These are phyloP conservation scores for Jordanella pulchra DNA, from an alignment of 2,797 vertebrate species.

Conservation along the genomic window DNA sequence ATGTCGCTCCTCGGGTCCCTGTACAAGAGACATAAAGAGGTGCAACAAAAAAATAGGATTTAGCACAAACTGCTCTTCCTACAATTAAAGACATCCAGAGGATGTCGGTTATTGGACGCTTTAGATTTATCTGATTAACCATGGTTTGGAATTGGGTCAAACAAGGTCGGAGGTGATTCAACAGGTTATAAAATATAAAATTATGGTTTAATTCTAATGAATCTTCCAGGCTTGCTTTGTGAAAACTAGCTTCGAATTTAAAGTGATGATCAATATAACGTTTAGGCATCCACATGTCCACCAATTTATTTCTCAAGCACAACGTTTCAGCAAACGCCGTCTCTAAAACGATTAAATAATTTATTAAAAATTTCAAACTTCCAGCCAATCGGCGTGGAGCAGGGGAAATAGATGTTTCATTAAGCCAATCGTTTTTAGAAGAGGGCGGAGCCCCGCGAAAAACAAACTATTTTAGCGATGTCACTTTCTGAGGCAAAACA, in stretches of 20 bases:
- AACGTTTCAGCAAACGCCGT: background rate
- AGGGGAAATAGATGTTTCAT: background rate
- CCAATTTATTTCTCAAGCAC: background rate
- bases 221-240: background rate
- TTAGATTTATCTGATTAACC: too few species aligned
- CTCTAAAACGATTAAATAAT: background rate
- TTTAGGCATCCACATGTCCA: too few species aligned
- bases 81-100: too few species aligned
- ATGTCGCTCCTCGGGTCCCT: too few species aligned
- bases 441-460: slow-evolving; percentile 59
- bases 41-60: too few species aligned
- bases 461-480: slow-evolving; percentile 38
- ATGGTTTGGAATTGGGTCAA: too few species aligned
- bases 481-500: background rate
- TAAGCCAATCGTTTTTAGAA: slow-evolving; percentile 24
- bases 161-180: too few species aligned
- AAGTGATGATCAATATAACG: background rate
- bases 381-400: slow-evolving; percentile 48
- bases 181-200: too few species aligned
- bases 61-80: too few species aligned
- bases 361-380: background rate
- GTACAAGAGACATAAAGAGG: too few species aligned
- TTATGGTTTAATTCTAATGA: too few species aligned
- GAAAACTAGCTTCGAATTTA: background rate
- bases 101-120: too few species aligned